phyloP scores from a whole-genome alignment of 1,140 invertebrate species.

The Sitophilus oryzae region DNA sequence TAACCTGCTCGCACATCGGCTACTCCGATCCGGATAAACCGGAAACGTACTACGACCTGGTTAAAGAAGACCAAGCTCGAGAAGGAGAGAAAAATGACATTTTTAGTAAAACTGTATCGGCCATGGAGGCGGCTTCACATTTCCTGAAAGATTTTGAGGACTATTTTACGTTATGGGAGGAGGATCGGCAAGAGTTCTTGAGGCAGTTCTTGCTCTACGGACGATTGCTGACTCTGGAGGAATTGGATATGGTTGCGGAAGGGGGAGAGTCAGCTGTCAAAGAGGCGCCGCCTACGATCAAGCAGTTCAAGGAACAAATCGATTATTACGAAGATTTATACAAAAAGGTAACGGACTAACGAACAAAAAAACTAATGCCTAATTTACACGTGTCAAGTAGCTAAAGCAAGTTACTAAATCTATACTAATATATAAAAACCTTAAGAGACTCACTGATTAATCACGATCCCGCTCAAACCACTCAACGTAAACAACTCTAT shows the following conservation, averaged over 20 bases:
- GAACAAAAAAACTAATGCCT: neutral
- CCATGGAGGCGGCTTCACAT: conserved; percentile 52
- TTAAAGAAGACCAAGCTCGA: conserved; percentile 53
- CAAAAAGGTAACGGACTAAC: conserved; percentile 59
- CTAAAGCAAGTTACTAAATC: too few species aligned
- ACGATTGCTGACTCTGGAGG: conserved; percentile 73
- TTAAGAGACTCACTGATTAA: too few species aligned
- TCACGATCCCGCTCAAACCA: too few species aligned
- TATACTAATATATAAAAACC: too few species aligned
- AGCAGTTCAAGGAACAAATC: conserved; percentile 89
- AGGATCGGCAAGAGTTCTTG: conserved; percentile 69
- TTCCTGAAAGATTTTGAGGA: conserved; percentile 68
- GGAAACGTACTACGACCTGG: conserved; percentile 26
- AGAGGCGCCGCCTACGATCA: conserved; percentile 65
- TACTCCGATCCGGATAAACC: conserved; percentile 23
- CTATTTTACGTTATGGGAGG: conserved; percentile 84
- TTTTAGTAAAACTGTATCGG: conserved; percentile 17
- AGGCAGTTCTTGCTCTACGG: conserved; percentile 83
- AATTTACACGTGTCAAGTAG: too few species aligned
- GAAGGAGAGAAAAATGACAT: conserved; percentile 49
- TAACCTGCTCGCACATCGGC: conserved; percentile 32
- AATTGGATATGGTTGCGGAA: conserved; percentile 68
- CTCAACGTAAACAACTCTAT: too few species aligned
- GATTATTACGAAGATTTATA: conserved; percentile 86
- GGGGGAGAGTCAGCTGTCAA: conserved; percentile 51